Conservation (phyloP, 2,888 invertebrate species). For the Eremobia ochroleuca region DNA sequence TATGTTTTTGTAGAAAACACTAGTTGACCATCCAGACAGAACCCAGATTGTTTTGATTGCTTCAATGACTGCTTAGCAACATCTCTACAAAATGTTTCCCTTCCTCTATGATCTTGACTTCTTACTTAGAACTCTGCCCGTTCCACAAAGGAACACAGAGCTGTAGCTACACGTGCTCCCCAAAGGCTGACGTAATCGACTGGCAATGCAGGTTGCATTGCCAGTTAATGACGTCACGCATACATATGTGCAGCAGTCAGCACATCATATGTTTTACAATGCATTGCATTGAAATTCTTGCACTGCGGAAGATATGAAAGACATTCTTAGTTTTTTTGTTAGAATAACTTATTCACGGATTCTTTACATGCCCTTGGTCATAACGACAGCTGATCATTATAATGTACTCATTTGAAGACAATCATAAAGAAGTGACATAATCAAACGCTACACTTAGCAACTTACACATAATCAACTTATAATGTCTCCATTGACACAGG, state of each 20-base stretch:
- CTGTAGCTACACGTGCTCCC: conserved; percentile 5
- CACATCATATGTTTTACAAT: conserved; percentile 4
- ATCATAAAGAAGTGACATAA: background rate
- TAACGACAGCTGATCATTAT: no score
- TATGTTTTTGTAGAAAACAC: background rate
- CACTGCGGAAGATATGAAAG: conserved; percentile 26
- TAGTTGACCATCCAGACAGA: background rate
- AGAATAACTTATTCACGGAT: background rate
- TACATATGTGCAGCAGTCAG: background rate
- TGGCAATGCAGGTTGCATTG: conserved; percentile 65
- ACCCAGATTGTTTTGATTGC: background rate
- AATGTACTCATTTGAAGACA: no score
- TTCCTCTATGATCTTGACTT: conserved; percentile 28
- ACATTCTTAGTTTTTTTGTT: background rate
- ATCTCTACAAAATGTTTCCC: background rate
- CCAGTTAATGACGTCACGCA: conserved; percentile 60
- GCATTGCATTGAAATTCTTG: conserved; percentile 24
- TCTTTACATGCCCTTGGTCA: no score
- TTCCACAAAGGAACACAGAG: conserved; percentile 7
- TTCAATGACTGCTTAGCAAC: background rate
- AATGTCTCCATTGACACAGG: background rate
- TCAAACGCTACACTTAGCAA: background rate
- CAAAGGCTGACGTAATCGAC: conserved; percentile 64
- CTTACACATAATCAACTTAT: background rate
- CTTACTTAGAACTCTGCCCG: conserved; percentile 8